A percentile compares a stretch with the other conserved stretches of the same genome.
phyloP scores from a whole-genome alignment of 2,113 vertebrate species.

The Crotalus helleri region DNA sequence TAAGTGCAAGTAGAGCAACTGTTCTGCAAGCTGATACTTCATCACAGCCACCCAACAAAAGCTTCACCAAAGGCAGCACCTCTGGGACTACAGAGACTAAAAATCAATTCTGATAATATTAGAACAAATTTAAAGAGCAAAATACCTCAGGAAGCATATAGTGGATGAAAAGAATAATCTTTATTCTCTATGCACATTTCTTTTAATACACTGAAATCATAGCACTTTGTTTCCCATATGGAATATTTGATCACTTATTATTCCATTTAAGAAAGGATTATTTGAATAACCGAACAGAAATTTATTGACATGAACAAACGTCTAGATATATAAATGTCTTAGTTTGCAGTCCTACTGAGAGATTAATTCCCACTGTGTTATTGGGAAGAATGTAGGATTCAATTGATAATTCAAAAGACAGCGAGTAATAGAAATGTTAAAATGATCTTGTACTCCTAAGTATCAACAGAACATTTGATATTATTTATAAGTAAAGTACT shows the following conservation, averaged over 20 bases:
- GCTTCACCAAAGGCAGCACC: slow-evolving; percentile 69
- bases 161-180: slow-evolving; percentile 57
- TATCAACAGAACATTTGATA: slow-evolving; percentile 29
- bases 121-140: slow-evolving; percentile 70
- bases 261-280: slow-evolving; percentile 27
- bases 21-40: slow-evolving; percentile 66
- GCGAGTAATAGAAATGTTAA: neutral
- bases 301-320: slow-evolving; percentile 5
- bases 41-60: slow-evolving; percentile 67
- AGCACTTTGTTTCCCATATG: slow-evolving; percentile 31
- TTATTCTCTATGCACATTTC: slow-evolving; percentile 40
- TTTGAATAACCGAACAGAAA: slow-evolving; percentile 30
- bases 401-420: slow-evolving; percentile 14
- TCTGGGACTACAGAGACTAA: slow-evolving; percentile 68
- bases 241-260: slow-evolving; percentile 21
- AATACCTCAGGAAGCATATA: slow-evolving; percentile 48
- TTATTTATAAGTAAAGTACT: neutral
- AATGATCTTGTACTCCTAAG: slow-evolving; percentile 32
- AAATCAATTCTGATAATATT: slow-evolving; percentile 76
- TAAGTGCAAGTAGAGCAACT: slow-evolving; percentile 72
- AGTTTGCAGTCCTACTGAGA: neutral
- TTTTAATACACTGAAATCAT: slow-evolving; percentile 38
- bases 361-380: neutral
- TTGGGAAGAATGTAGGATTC: neutral
- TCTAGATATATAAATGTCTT: neutral